These are phyloP conservation scores for Crenuchus spilurus DNA, from an alignment of 2,797 vertebrate genomes.

Conservation along the genomic window DNA sequence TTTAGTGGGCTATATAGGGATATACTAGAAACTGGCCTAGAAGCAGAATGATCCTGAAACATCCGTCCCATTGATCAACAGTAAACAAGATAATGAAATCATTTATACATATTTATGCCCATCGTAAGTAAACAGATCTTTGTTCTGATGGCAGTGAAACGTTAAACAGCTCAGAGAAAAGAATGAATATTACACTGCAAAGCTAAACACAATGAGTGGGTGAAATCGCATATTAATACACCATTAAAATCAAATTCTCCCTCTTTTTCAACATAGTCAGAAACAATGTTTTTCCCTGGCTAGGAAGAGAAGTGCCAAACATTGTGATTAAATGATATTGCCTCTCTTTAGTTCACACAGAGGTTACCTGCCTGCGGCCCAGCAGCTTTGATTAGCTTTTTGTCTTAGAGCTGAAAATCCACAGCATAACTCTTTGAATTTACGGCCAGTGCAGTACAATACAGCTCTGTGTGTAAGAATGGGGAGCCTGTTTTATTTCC, in stretches of 20 bases:
- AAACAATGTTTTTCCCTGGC: slow-evolving; percentile 72
- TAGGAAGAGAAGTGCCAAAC: slow-evolving; percentile 65
- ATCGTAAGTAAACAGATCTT: slow-evolving; percentile 51
- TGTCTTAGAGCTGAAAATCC: slow-evolving; percentile 80
- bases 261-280: slow-evolving; percentile 69
- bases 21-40: not conserved
- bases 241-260: slow-evolving; percentile 73
- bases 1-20: not conserved
- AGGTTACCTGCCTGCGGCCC: slow-evolving; percentile 83
- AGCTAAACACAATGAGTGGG: slow-evolving; percentile 44
- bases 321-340: slow-evolving; percentile 86
- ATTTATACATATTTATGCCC: slow-evolving; percentile 51
- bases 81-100: slow-evolving; percentile 43
- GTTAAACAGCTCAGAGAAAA: slow-evolving; percentile 52
- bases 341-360: slow-evolving; percentile 83
- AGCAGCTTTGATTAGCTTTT: slow-evolving; percentile 84
- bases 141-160: slow-evolving; percentile 47
- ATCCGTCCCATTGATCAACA: slow-evolving; percentile 35
- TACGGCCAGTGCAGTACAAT: slow-evolving; percentile 67
- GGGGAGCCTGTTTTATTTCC: slow-evolving; percentile 61
- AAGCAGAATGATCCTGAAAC: slow-evolving; percentile 3
- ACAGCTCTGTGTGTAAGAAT: slow-evolving; percentile 68
- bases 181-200: slow-evolving; percentile 36
- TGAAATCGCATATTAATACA: slow-evolving; percentile 65
- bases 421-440: slow-evolving; percentile 74